Evolutionary conservation across 2,797 vertebrate species (phyloP).

Genomic region (Sarcoramphus papa): DNA sequence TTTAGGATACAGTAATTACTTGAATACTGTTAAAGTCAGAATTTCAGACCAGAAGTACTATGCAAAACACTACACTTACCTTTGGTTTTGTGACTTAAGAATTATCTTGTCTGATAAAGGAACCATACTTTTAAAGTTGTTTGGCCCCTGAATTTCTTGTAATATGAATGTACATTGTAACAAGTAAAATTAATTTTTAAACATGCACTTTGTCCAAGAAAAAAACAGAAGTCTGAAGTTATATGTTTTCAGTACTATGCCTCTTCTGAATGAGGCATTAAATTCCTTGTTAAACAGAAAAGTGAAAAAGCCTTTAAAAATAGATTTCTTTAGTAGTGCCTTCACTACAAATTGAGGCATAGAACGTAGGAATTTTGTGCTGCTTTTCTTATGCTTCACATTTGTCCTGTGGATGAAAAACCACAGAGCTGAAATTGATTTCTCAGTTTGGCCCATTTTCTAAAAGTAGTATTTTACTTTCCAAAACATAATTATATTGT

Average conservation of each 20-base stretch:
- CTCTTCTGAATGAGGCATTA: not conserved
- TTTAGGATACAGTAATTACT: not conserved
- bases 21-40: not conserved
- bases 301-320: not conserved
- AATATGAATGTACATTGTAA: not conserved
- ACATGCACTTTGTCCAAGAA: not conserved
- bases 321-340: not conserved
- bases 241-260: not conserved
- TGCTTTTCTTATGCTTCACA: not conserved
- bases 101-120: not conserved
- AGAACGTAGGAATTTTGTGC: not conserved
- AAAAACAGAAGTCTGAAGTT: not conserved
- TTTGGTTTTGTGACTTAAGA: not conserved
- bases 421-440: not conserved
- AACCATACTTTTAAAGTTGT: not conserved
- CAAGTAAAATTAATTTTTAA: not conserved
- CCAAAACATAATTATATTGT: conserved; percentile 39
- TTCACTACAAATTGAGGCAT: not conserved
- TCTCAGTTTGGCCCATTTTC: not conserved
- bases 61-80: not conserved
- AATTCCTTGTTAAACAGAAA: not conserved
- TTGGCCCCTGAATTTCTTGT: not conserved
- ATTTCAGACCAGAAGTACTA: not conserved
- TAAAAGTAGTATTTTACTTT: conserved; percentile 17
- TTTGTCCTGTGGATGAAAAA: not conserved